phyloP scores from a whole-genome alignment of 2,113 vertebrate genomes.

The Hipposideros armiger region DNA sequence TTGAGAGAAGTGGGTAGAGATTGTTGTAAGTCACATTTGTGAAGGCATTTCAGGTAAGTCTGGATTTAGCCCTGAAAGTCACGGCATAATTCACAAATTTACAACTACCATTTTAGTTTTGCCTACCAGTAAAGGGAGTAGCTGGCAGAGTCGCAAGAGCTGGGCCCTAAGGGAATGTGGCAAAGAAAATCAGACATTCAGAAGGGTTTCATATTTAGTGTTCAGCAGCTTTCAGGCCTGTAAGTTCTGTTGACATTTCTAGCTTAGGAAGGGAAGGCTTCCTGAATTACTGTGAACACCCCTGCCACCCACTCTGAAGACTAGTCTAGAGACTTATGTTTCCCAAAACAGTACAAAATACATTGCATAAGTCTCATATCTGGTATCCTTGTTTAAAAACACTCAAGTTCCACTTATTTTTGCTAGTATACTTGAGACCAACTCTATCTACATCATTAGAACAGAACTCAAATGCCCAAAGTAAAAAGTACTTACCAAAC shows the following conservation, averaged over 20 bases:
- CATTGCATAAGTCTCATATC: background rate
- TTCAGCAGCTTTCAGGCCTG: constrained; percentile 38
- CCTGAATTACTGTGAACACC: constrained; percentile 9
- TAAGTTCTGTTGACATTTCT: constrained; percentile 46
- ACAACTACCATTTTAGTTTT: constrained; percentile 29
- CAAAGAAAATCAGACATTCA: constrained; percentile 32
- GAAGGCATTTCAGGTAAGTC: constrained; percentile 38
- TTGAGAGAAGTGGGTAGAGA: background rate
- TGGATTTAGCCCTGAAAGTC: constrained; percentile 15
- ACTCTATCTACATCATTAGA: constrained; percentile 23
- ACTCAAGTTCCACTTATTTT: constrained; percentile 49
- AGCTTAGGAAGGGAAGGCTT: constrained; percentile 15
- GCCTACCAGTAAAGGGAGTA: background rate
- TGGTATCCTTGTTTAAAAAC: constrained; percentile 30
- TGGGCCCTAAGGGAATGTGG: background rate
- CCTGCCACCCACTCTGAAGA: constrained; percentile 19
- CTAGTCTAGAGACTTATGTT: constrained; percentile 34
- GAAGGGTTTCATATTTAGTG: constrained; percentile 42
- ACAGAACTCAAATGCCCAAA: constrained; percentile 12
- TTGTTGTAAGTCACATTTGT: background rate
- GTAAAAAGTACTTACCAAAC: constrained; percentile 43
- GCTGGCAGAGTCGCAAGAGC: background rate
- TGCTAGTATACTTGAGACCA: constrained; percentile 4
- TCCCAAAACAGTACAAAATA: constrained; percentile 1
- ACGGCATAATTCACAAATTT: background rate